Evolutionary conservation across 2,113 vertebrate genomes (phyloP).

Genomic region (Amphiprion percula): DNA sequence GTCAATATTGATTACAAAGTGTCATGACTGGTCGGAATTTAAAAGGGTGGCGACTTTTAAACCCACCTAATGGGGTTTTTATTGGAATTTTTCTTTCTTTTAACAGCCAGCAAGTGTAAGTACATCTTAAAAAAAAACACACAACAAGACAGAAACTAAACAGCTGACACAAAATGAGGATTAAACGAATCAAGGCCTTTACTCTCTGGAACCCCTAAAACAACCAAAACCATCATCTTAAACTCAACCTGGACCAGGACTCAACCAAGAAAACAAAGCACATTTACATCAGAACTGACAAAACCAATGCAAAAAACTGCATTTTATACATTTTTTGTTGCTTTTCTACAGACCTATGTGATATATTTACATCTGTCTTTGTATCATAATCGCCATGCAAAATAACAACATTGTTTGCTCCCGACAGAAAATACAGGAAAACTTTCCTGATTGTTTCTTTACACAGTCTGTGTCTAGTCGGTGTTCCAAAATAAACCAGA

Average conservation of each 20-base stretch:
- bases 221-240: neutral
- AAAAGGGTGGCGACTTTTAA: neutral
- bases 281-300: neutral
- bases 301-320: neutral
- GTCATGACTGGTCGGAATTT: neutral
- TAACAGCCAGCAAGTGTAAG: too few relatives aligned
- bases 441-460: neutral
- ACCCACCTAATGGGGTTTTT: neutral
- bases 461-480: neutral
- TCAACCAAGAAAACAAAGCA: neutral
- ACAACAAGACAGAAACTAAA: neutral
- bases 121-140: neutral
- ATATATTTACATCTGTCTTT: too few relatives aligned
- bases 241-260: neutral
- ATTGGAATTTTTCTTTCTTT: too few relatives aligned
- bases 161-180: neutral
- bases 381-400: neutral
- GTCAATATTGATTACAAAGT: slow-evolving; percentile 1
- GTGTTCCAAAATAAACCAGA: neutral
- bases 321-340: too few relatives aligned
- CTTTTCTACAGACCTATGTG: too few relatives aligned
- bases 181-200: neutral
- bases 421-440: too few relatives aligned
- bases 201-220: neutral
- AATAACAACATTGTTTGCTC: neutral